Evolutionary conservation across 1,140 invertebrate species (phyloP), one percentile per base, ranked within the genome.

Genomic region (Medauroidea extradentata): DNA sequence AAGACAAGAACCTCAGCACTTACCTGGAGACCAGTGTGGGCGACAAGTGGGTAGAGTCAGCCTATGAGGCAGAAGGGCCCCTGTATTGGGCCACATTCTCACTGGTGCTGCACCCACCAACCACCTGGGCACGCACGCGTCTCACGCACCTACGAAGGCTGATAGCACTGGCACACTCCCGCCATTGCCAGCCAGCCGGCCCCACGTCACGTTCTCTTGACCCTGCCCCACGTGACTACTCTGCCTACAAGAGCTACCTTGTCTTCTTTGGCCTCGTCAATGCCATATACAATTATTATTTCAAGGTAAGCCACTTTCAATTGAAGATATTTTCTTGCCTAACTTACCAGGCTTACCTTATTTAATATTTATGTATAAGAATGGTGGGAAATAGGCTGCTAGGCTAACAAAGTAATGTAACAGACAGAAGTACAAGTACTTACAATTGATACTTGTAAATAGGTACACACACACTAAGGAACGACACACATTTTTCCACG

Each of bases 51-150:
- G 75, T 96, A 2, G 93, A 96, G 69, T 87, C 82, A 23, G 84
- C 86, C 57, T 95, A 90, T 70, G 93, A 96, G 66, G 85, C 90
- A 1, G 95, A 98, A 65, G 91, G 94, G 2, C 87, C 93, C 2
- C 79, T 93, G 4, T 99, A 94, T 76, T 94, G 88, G 80, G 77
- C 84, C 44, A 86, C 87, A 3, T 81, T 97, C 68, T 85, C 88
- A 42, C 73, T 96, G 8, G 81, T 94, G 38, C 73, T 98, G 18
- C 83, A 90, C 65, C 83, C 89, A 18, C 85, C 84, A 1, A 74
- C 83, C 8, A 78, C 80, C 41, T 91, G 94, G 93, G 78, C 81
- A 46, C 72, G 79, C 16, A 75, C 84, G 19, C 83, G 85, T 62
- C 39, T 91, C 43, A 76, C 81, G 3, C 87, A 94, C 76, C 73